phyloP scores from a whole-genome alignment of 2,113 vertebrate species.

The Baryphthengus martii region DNA sequence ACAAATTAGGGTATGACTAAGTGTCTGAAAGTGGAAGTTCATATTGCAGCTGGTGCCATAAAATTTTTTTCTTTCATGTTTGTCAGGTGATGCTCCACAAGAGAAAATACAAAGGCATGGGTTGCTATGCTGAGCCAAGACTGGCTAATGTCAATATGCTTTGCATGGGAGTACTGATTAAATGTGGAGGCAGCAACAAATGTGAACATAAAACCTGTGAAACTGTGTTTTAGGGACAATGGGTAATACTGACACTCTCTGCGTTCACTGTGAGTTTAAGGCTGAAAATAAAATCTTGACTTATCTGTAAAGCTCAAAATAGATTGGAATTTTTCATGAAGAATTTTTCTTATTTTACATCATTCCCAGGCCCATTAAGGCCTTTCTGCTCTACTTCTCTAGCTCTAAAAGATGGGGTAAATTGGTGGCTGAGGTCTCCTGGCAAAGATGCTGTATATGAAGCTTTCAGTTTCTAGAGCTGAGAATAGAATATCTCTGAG shows the following conservation, averaged over 20 bases:
- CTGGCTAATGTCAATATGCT: not conserved
- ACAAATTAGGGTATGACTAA: not conserved
- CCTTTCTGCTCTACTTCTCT: not conserved
- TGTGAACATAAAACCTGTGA: not conserved
- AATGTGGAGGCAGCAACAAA: not conserved
- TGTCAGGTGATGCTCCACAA: not conserved
- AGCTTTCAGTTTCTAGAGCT: not conserved
- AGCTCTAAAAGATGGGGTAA: not conserved
- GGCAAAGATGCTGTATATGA: not conserved
- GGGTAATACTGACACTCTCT: not conserved
- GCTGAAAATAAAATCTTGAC: not conserved
- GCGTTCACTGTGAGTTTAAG: not conserved
- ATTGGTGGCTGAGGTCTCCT: not conserved
- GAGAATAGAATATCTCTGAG: not conserved
- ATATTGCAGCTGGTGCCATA: not conserved
- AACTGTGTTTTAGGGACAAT: not conserved
- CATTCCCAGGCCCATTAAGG: not conserved
- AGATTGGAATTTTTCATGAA: not conserved
- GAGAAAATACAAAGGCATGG: not conserved
- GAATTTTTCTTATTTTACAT: not conserved
- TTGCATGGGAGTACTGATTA: not conserved
- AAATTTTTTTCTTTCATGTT: not conserved
- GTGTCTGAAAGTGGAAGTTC: not conserved
- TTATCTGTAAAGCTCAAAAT: not conserved
- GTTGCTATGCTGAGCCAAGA: not conserved